Evolutionary conservation across 2,113 vertebrate species (phyloP), one percentile per base, ranked within the genome.

Genomic region (Callaeas wilsoni): DNA sequence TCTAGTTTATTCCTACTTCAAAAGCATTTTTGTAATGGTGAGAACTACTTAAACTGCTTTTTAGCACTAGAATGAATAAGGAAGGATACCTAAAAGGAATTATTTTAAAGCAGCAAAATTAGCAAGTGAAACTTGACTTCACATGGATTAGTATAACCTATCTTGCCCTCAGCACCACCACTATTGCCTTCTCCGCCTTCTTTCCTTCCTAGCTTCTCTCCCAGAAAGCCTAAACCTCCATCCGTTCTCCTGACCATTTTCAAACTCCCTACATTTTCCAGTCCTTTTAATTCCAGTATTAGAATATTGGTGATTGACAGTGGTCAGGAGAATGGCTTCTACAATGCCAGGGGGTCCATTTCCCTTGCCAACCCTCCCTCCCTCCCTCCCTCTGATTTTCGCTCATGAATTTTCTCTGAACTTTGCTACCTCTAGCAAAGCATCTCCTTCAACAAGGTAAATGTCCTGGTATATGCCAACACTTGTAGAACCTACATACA

Each of bases 401-500:
- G 37, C 17, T 74, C 9, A 27, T 56, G 11, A 84, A 56, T 52
- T 68, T 39, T 69, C 41, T 68, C n/a, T 52, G 27, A 84, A 27
- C 32, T 85, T 57, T 73, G 20, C 33, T n/a, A 69, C 26, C 25
- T 67, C 22, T 70, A 50, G 16, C 13, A 59, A 46, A 41, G 3
- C 30, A 50, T 32, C 17, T 79, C 32, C 21, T 86, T 50, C 47
- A 53, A 42, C 13, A 69, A 32, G 16, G 35, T 10, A 55, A 26
- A 73, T 33, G 37, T 32, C 22, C 20, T 56, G 21, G 11, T 46
- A 78, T 12, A 21, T 39, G 17, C 27, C 44, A 71, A 56, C 13
- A 16, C 46, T 39, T 50, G 9, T 12, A 70, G 4, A 65, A 18
- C 14, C 23, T 49, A 35, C 4, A 44, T 15, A 47, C 0, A 0